phyloP scores from a whole-genome alignment of 2,888 invertebrate species.

The Agapostemon virescens region DNA sequence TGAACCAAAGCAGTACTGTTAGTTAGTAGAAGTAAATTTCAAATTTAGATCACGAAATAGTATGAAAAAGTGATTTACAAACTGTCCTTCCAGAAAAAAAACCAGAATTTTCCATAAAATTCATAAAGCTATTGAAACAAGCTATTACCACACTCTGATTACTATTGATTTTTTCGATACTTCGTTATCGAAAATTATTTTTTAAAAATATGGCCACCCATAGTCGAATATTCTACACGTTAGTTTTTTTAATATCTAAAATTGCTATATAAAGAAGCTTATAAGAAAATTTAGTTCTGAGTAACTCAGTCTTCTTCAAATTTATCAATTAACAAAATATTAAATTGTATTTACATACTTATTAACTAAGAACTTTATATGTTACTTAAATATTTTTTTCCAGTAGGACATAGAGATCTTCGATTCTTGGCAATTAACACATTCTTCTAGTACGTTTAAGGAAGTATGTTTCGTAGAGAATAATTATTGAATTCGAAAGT shows the following conservation, averaged over 20 bases:
- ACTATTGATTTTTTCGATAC: neutral
- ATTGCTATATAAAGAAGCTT: neutral
- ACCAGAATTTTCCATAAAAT: neutral
- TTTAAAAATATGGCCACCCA: neutral
- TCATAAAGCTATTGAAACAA: neutral
- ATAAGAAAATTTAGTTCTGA: constrained; percentile 16
- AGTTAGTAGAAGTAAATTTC: no score
- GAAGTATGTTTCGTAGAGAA: neutral
- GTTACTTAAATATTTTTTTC: neutral
- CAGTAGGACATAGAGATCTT: constrained; percentile 25
- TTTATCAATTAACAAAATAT: constrained; percentile 19
- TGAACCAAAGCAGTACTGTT: no score
- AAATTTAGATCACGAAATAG: no score
- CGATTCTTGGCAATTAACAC: neutral
- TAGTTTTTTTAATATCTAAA: neutral
- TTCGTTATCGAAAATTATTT: neutral
- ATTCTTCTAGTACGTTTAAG: neutral
- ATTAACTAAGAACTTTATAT: neutral
- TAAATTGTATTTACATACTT: constrained; percentile 39
- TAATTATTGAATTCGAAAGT: neutral
- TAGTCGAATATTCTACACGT: neutral
- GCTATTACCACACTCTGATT: neutral
- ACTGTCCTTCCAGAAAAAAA: no score
- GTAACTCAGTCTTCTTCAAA: constrained; percentile 44
- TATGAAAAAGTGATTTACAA: no score